Conservation (phyloP, 2,888 invertebrate species). For the Nasonia oneida region DNA sequence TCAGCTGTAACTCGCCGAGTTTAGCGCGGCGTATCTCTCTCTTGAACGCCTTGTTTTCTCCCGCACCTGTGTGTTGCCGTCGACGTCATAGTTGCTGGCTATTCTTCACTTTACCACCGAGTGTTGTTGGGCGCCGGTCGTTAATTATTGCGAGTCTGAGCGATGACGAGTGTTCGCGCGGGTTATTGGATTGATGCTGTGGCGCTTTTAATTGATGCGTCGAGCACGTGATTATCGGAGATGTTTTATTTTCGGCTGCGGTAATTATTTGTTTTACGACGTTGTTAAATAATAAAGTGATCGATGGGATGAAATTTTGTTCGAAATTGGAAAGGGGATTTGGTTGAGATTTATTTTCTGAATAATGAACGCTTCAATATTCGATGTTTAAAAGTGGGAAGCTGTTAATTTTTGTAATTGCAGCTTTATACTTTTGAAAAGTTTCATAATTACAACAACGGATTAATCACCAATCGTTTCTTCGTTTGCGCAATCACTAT, state of each 20-base stretch:
- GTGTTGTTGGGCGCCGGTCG: not conserved
- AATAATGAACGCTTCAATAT: no score
- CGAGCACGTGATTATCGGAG: not conserved
- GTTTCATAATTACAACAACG: not conserved
- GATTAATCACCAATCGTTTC: not conserved
- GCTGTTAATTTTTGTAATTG: no score
- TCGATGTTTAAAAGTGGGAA: no score
- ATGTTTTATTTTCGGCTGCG: not conserved
- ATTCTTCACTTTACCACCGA: not conserved
- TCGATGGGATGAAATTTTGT: not conserved
- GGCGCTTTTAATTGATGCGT: not conserved
- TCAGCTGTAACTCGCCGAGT: conserved; percentile 15
- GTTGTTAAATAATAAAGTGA: not conserved
- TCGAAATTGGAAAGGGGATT: not conserved
- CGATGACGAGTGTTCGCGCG: not conserved
- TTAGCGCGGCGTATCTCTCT: not conserved
- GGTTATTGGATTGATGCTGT: not conserved
- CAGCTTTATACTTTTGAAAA: not conserved
- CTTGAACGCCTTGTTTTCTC: not conserved
- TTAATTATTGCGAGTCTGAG: conserved; percentile 1
- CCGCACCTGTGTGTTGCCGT: not conserved
- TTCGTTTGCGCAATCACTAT: not conserved
- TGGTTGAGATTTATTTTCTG: no score
- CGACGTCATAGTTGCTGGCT: not conserved
- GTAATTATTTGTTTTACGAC: not conserved